Conservation (phyloP, 2,113 vertebrate species). For the Leuciscus idus region DNA sequence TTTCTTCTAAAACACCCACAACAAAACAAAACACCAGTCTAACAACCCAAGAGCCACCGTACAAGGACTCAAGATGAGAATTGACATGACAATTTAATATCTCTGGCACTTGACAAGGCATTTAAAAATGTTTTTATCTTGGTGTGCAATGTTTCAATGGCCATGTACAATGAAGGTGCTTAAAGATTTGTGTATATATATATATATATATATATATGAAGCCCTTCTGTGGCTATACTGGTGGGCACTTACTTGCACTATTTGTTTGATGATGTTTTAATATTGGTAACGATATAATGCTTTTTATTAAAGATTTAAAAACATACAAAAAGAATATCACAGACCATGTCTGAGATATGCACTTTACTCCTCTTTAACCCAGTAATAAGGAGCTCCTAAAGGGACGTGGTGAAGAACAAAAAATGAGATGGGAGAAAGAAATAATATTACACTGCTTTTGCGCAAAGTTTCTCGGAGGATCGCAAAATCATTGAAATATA, state of each 20-base stretch:
- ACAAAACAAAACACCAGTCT: neutral
- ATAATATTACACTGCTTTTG: too few relatives aligned
- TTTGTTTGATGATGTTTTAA: slow-evolving; percentile 48
- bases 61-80: neutral
- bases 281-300: slow-evolving; percentile 12
- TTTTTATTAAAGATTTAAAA: slow-evolving; percentile 16
- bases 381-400: too few relatives aligned
- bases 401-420: too few relatives aligned
- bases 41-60: neutral
- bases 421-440: too few relatives aligned
- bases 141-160: slow-evolving; percentile 25
- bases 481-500: too few relatives aligned
- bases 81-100: neutral
- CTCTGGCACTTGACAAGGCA: slow-evolving; percentile 8
- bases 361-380: slow-evolving; percentile 53
- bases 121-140: neutral
- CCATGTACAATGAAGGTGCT: slow-evolving; percentile 35
- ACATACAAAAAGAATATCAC: slow-evolving; percentile 11
- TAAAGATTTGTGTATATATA: slow-evolving; percentile 2
- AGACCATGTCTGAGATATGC: slow-evolving; percentile 50
- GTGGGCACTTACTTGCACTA: slow-evolving; percentile 62
- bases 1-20: neutral
- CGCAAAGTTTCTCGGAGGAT: too few relatives aligned
- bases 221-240: slow-evolving; percentile 27
- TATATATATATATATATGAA: slow-evolving; percentile 27